Percentiles rank a stretch among this genome's conserved stretches.
These are phyloP conservation scores for Drosophila paucipuncta DNA, from an alignment of 2,888 invertebrate genomes.

Conservation along the genomic window DNA sequence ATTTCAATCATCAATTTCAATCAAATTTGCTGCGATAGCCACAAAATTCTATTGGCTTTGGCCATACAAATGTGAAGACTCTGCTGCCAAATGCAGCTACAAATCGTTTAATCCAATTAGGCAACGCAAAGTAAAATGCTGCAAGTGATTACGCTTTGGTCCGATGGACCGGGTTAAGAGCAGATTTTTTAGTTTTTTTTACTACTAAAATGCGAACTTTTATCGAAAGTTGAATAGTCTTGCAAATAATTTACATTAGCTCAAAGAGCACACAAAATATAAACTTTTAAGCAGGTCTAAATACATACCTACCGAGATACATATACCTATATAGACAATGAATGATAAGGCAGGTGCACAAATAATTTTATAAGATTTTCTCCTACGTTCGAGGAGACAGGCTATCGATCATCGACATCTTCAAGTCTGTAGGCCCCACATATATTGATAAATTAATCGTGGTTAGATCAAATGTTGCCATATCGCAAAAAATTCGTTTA, in stretches of 20 bases:
- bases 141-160: conserved; percentile 1
- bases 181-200: background rate
- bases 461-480: background rate
- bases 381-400: background rate
- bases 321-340: background rate
- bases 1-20: conserved; percentile 71
- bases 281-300: background rate
- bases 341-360: background rate
- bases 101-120: conserved; percentile 58
- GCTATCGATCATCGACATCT: background rate
- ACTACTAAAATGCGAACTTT: background rate
- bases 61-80: conserved; percentile 38
- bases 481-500: background rate
- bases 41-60: conserved; percentile 53
- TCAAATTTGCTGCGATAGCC: conserved; percentile 52
- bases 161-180: background rate
- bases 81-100: conserved; percentile 35
- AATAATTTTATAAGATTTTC: background rate
- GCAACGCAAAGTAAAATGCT: background rate
- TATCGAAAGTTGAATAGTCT: too few species aligned
- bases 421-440: background rate
- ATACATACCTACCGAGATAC: background rate
- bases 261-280: background rate
- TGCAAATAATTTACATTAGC: background rate
- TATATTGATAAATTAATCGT: background rate